A percentile compares a stretch with the other conserved stretches of the same genome.
phyloP scores from a whole-genome alignment of 2,113 vertebrate genomes.

The Pomatostomus ruficeps region DNA sequence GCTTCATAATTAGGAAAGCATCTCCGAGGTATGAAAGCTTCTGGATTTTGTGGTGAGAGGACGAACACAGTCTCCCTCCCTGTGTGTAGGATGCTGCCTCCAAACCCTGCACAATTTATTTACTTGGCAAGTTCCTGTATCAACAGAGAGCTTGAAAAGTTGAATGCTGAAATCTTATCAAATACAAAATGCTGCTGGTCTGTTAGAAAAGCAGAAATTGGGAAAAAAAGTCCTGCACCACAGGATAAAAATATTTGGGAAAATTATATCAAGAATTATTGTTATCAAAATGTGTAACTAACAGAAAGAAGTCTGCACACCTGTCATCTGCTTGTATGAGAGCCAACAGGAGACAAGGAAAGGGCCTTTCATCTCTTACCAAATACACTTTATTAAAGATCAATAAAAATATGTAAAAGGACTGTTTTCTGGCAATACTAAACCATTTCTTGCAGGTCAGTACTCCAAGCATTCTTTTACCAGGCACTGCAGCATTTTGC shows the following conservation, averaged over 20 bases:
- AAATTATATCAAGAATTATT: not conserved
- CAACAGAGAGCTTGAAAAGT: not conserved
- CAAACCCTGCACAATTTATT: not conserved
- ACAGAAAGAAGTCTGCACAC: not conserved
- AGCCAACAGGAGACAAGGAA: not conserved
- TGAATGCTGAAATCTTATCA: not conserved
- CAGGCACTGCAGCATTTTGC: not conserved
- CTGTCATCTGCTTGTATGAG: not conserved
- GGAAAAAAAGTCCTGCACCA: not conserved
- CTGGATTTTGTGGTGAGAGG: not conserved
- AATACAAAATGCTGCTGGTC: not conserved
- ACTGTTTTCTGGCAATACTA: not conserved
- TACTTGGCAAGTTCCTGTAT: not conserved
- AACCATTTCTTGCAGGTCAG: not conserved
- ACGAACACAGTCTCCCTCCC: not conserved
- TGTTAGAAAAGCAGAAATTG: not conserved
- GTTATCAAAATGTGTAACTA: not conserved
- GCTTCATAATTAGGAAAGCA: not conserved
- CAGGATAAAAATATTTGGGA: not conserved
- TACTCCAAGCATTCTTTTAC: not conserved
- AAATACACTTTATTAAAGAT: not conserved
- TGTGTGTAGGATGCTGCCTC: not conserved
- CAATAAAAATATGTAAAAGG: not conserved
- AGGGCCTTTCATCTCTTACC: not conserved
- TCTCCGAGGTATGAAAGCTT: not conserved